These are phyloP conservation scores for Sycophila texana DNA, from an alignment of 2,888 invertebrate genomes.

Conservation along the genomic window DNA sequence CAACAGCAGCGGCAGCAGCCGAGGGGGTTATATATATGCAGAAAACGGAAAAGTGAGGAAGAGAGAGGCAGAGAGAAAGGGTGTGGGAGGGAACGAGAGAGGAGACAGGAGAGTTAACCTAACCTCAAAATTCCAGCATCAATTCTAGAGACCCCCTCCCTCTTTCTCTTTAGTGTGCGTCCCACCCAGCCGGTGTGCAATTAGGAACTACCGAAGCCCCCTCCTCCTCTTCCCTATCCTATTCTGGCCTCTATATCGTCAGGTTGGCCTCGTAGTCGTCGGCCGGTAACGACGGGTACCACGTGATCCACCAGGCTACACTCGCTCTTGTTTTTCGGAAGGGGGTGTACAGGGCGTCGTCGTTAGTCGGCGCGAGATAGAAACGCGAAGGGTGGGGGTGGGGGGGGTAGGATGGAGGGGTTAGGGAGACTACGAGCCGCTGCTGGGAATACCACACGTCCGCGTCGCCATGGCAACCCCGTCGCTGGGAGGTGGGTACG, in stretches of 20 bases:
- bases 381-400: conserved; percentile 49
- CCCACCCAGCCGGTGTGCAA: conserved; percentile 70
- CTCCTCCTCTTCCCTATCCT: conserved; percentile 65
- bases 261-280: conserved; percentile 47
- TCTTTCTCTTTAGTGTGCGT: conserved; percentile 57
- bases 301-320: conserved; percentile 72
- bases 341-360: conserved; percentile 57
- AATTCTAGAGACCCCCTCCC: conserved; percentile 69
- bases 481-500: conserved; percentile 62
- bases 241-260: conserved; percentile 41
- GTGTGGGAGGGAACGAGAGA: conserved; percentile 53
- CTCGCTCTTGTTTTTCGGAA: conserved; percentile 72
- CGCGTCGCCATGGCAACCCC: conserved; percentile 71
- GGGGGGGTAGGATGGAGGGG: conserved; percentile 58
- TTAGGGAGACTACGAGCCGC: conserved; percentile 11
- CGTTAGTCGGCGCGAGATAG: conserved; percentile 45
- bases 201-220: conserved; percentile 72
- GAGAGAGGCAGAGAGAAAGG: conserved; percentile 46
- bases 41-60: conserved; percentile 39
- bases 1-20: conserved; percentile 18
- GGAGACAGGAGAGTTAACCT: conserved; percentile 66
- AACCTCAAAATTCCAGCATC: conserved; percentile 74
- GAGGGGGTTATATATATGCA: conserved; percentile 40
- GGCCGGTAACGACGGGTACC: conserved; percentile 67
- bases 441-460: conserved; percentile 68